phyloP scores from a whole-genome alignment of 2,113 vertebrate species.

The Macroglossus sobrinus region DNA sequence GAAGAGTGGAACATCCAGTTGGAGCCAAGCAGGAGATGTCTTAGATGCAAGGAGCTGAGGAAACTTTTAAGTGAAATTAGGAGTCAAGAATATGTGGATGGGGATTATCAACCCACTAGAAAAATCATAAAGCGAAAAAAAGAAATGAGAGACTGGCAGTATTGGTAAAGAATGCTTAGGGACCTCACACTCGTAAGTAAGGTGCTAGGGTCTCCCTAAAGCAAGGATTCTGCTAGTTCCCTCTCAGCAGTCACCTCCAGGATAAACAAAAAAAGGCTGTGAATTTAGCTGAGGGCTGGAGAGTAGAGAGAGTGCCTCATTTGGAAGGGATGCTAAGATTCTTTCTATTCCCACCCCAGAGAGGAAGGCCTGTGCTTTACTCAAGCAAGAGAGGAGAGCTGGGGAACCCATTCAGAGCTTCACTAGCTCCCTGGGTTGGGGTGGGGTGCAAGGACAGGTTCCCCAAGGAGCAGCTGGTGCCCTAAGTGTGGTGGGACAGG shows the following conservation, averaged over 20 bases:
- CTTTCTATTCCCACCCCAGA: background rate
- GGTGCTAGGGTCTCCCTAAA: fast-evolving
- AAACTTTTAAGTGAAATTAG: background rate
- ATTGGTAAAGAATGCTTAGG: background rate
- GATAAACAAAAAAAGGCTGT: background rate
- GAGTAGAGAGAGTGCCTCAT: no score
- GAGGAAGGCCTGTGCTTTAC: fast-evolving
- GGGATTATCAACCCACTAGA: background rate
- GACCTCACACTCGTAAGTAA: background rate
- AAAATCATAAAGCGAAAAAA: background rate
- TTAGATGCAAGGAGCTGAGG: no score
- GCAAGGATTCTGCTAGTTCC: fast-evolving
- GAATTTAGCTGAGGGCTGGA: background rate
- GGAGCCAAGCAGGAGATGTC: background rate
- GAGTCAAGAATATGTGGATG: background rate
- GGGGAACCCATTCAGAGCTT: background rate
- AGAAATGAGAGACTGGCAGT: no score
- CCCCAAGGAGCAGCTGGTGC: background rate
- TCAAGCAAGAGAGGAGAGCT: background rate
- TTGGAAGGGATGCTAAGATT: background rate
- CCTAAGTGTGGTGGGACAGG: background rate
- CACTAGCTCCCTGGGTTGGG: fast-evolving
- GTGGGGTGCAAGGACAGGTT: fast-evolving
- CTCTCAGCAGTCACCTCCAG: background rate
- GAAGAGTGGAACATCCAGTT: fast-evolving